Conservation (phyloP, 2,888 invertebrate genomes). For the Lasioglossum calceatum region DNA sequence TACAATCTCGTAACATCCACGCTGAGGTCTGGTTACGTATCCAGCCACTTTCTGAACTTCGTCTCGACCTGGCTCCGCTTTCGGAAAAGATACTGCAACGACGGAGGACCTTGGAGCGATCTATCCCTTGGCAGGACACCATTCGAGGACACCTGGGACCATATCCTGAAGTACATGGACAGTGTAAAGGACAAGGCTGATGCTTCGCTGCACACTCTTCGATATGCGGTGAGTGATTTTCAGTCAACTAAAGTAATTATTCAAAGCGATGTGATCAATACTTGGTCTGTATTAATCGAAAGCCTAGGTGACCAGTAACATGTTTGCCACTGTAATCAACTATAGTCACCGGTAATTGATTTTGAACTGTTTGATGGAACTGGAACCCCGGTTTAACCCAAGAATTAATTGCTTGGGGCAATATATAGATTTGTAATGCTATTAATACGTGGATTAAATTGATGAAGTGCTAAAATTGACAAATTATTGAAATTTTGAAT, state of each 20-base stretch:
- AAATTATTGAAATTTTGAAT: not conserved
- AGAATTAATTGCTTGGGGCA: not conserved
- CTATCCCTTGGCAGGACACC: slow-evolving; percentile 53
- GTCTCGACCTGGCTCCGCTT: slow-evolving; percentile 63
- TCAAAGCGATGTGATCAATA: not conserved
- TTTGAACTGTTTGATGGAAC: not conserved
- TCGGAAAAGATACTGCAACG: slow-evolving; percentile 46
- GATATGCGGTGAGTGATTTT: slow-evolving; percentile 44
- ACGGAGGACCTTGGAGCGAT: slow-evolving; percentile 46
- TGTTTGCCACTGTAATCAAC: not conserved
- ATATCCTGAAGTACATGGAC: slow-evolving; percentile 35
- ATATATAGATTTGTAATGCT: not conserved
- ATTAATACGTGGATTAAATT: not conserved
- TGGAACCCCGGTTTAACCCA: not conserved
- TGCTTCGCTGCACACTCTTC: slow-evolving; percentile 29
- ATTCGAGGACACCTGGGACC: slow-evolving; percentile 55
- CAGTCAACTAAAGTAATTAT: not conserved
- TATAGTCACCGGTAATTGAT: not conserved
- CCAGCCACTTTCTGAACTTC: slow-evolving; percentile 62
- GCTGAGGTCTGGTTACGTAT: slow-evolving; percentile 21
- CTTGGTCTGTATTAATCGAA: not conserved
- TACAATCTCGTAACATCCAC: slow-evolving; percentile 42
- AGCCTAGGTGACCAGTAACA: not conserved
- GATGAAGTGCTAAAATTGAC: not conserved
- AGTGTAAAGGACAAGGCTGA: not conserved